Evolutionary conservation across 2,888 invertebrate genomes (phyloP).

Genomic region (Linyphia triangularis): DNA sequence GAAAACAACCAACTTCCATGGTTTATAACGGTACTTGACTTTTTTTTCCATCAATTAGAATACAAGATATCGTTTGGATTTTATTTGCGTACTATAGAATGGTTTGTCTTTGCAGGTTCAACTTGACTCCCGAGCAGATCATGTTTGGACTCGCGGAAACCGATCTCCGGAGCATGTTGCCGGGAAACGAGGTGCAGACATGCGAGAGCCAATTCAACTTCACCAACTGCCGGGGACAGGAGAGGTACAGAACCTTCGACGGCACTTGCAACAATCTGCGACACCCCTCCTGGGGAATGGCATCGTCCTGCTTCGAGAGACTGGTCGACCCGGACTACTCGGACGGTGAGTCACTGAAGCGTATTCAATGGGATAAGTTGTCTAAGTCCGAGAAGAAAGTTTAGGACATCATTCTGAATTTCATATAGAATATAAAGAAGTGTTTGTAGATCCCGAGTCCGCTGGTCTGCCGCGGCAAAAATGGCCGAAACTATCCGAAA

Average conservation of each 20-base stretch:
- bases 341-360: constrained; percentile 83
- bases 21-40: no score
- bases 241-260: constrained; percentile 88
- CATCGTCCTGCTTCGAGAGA: constrained; percentile 89
- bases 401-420: no score
- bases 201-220: constrained; percentile 55
- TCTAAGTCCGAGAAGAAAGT: no score
- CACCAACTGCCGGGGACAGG: constrained; percentile 7
- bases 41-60: no score
- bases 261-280: constrained; percentile 93
- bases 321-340: constrained; percentile 90
- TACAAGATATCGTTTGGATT: no score
- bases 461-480: no score
- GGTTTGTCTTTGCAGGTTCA: constrained; percentile 27
- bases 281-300: constrained; percentile 89
- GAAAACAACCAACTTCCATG: no score
- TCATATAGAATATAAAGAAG: no score
- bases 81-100: no score
- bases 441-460: no score
- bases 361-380: no score
- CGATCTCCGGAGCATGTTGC: constrained; percentile 28
- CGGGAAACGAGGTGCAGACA: constrained; percentile 18
- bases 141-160: constrained; percentile 40
- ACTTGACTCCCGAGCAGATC: constrained; percentile 65
- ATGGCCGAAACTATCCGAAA: no score